Conservation (phyloP, 2,113 vertebrate species). For the Mobula birostris region DNA sequence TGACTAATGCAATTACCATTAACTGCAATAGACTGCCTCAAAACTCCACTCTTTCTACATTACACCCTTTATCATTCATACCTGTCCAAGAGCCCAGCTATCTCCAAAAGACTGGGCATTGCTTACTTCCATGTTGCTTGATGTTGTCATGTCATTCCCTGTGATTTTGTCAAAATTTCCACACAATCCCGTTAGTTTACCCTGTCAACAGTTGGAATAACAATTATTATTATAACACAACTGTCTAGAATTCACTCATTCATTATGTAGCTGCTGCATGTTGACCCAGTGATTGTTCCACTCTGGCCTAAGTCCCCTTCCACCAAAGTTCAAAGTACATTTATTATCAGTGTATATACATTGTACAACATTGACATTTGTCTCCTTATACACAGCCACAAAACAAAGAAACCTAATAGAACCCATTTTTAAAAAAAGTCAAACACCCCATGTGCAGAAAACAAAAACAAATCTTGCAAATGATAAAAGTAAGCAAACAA, state of each 20-base stretch:
- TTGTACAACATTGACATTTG: too few species aligned
- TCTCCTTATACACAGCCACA: too few species aligned
- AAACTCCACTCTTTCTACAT: neutral
- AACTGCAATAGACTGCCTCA: conserved; percentile 41
- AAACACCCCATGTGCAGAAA: too few species aligned
- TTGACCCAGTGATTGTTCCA: too few species aligned
- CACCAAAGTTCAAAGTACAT: too few species aligned
- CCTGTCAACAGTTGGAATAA: conserved; percentile 55
- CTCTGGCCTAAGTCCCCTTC: too few species aligned
- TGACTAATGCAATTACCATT: neutral
- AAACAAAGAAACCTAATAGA: too few species aligned
- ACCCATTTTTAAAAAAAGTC: too few species aligned
- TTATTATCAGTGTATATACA: too few species aligned
- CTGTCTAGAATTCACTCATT: neutral
- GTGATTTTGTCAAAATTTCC: conserved; percentile 97
- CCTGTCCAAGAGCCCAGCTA: conserved; percentile 92
- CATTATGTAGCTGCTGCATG: too few species aligned
- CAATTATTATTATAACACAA: neutral
- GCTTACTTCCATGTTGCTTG: conserved; percentile 91
- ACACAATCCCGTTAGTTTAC: conserved; percentile 83
- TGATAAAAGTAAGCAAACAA: too few species aligned
- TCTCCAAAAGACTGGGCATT: conserved; percentile 93
- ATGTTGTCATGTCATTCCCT: conserved; percentile 94
- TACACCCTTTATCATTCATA: conserved; percentile 47
- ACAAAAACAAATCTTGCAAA: too few species aligned